phyloP scores from a whole-genome alignment of 2,888 invertebrate species.

The Chymomyza fuscimana region DNA sequence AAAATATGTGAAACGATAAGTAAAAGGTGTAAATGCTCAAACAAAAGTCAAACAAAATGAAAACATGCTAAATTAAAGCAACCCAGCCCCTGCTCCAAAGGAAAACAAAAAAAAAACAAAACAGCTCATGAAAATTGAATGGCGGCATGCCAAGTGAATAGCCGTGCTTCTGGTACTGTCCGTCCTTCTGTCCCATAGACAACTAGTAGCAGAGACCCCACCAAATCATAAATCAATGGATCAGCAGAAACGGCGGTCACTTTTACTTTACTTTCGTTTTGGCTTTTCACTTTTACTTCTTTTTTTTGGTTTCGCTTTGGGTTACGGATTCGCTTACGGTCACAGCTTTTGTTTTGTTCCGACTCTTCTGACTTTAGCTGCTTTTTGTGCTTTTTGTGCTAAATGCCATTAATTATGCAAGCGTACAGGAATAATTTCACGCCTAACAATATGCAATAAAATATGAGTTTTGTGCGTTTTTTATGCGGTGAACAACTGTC shows the following conservation, averaged over 20 bases:
- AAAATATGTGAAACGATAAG: not conserved
- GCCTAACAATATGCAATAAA: conserved; percentile 66
- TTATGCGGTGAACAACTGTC: conserved; percentile 7
- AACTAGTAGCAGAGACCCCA: not conserved
- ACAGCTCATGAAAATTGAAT: not conserved
- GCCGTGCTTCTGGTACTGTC: no score
- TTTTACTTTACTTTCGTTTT: not conserved
- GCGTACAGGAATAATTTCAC: conserved; percentile 50
- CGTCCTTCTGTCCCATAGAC: not conserved
- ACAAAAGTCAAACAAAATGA: not conserved
- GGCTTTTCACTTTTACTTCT: not conserved
- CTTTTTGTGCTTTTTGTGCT: conserved; percentile 3
- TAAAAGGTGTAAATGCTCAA: not conserved
- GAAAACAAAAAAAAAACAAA: not conserved
- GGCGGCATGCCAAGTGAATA: not conserved
- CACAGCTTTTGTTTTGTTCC: not conserved
- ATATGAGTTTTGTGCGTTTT: conserved; percentile 31
- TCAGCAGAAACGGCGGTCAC: not conserved
- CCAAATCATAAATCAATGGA: not conserved
- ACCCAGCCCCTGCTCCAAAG: not conserved
- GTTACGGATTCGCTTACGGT: not conserved
- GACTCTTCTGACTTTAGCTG: not conserved
- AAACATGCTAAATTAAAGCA: not conserved
- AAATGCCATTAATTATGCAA: conserved; percentile 59
- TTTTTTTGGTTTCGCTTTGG: not conserved